Conservation (phyloP, 92 coral and sea anemone species). For the Palythoa caribaeorum region DNA sequence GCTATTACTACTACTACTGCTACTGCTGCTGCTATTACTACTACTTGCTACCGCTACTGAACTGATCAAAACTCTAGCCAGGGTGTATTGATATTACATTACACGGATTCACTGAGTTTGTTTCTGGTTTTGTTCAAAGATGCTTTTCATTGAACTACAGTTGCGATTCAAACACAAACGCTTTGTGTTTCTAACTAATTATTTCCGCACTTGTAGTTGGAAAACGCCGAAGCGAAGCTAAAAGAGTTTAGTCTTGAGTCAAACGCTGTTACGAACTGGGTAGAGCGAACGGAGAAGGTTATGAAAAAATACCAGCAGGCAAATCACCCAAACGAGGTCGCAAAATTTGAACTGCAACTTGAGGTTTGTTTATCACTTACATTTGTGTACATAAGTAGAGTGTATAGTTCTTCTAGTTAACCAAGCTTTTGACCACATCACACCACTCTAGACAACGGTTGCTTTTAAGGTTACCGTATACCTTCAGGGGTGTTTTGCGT, state of each 20-base stretch:
- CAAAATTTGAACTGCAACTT: conserved; percentile 2
- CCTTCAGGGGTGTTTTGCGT: too few species aligned
- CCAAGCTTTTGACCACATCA: too few species aligned
- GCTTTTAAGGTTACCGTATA: neutral
- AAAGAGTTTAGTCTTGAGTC: conserved; percentile 45
- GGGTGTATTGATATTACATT: too few species aligned
- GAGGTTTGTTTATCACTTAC: neutral
- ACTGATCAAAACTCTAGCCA: too few species aligned
- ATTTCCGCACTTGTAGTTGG: neutral
- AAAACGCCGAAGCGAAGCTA: conserved; percentile 37
- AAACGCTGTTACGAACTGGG: conserved; percentile 43
- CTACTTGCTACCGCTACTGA: too few species aligned
- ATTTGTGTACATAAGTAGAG: neutral
- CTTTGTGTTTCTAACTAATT: too few species aligned
- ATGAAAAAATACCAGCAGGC: conserved; percentile 20
- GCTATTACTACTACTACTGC: too few species aligned
- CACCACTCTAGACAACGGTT: too few species aligned
- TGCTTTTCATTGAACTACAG: neutral
- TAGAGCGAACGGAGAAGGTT: conserved; percentile 37
- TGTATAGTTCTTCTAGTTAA: too few species aligned
- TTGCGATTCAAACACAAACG: too few species aligned
- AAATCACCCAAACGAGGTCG: conserved; percentile 17
- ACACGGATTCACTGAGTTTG: too few species aligned
- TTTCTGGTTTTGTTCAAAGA: neutral
- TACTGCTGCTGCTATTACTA: too few species aligned